Evolutionary conservation across 1,140 invertebrate genomes (phyloP), one percentile per base, ranked within the genome.

Genomic region (Cydia amplana): DNA sequence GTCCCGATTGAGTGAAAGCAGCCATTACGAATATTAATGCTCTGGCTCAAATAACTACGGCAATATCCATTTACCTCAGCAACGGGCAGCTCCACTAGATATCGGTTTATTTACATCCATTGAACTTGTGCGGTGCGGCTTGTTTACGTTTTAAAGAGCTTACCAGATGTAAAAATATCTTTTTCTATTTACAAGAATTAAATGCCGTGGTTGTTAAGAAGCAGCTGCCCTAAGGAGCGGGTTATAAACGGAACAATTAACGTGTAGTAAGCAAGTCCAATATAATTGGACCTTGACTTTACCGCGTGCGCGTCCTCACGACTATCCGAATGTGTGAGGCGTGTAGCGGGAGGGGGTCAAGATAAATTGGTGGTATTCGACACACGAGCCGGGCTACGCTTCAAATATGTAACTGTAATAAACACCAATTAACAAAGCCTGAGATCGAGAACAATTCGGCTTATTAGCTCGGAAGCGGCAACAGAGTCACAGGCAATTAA

Each of bases 131-230:
- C 81, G 81, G 83, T 82, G 80, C 81, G 72, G 74, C 79, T 80
- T 93, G 90, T 92, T 91, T 91, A 91, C 82, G 80, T 79, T 85
- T 76, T 76, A 75, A 85, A 90, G 84, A 90, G 82, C 85, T 86
- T 82, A 85, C 81, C 82, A 87, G 87, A 90, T 91, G 90, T 90
- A 91, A 90, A 91, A 91, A 92, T 93, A 93, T 90, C 86, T 88
- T 86, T 90, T 85, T 90, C 88, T 91, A 90, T 92, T 91, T 91
- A 92, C 83, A 84, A 90, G 89, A 89, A 90, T 91, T 91, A 91
- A 92, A 91, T 86, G 83, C 85, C 80, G 81, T 79, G 83, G 79
- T 83, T 90, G 88, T 85, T 91, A 91, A 84, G 85, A 88, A 87
- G 84, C 91, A 91, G 89, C 89, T 90, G 88, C 89, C 86, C 83